Evolutionary conservation across 2,888 invertebrate genomes (phyloP), one percentile per base, ranked within the genome.

Genomic region (Agrotis clavis): DNA sequence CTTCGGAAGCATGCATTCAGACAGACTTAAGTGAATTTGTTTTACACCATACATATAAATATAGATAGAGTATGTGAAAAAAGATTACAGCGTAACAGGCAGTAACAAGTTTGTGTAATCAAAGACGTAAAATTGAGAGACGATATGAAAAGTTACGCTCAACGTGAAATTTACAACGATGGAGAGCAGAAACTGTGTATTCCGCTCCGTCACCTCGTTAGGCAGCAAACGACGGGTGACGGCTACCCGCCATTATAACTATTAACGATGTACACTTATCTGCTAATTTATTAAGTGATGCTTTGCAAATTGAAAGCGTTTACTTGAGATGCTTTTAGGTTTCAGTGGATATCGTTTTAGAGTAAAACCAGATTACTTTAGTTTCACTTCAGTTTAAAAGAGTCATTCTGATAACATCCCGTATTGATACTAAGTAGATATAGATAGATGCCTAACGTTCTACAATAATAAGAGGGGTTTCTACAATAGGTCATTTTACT

Each of bases 181-280:
- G 69, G 25, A 41, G 19, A 62, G 79, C 35, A 47, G 19, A 61
- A 50, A 25, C 51, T 53, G 35, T 0, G 18, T 47, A 67, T 71
- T 65, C 21, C 19, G 83, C 79, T 30, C 6, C 66, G 73, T 79
- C 79, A 82, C 56, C 72, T 79, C 82, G 83, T 82, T 57, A 67
- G 50, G 19, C 50, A 45, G 16, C 47, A 19, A 47, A 30, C 79
- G 82, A 54, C 30, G 79, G 65, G 47, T 66, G 78, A 82, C 79
- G 71, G 21, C 18, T 13, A 47, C 68, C 41, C 65, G 65, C 63
- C 71, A 70, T 63, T 77, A 78, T 56, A 70, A 82, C 82, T 78
- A 82, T 78, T 71, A 77, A 53, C 61, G 65, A 82, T 66, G 71
- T 54, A 62, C 68, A 77, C 60, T 77, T 82, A 71, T 82, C 47